Percentiles rank a stretch among this genome's conserved stretches.
These are phyloP conservation scores for Diorhabda carinulata DNA, from an alignment of 1,140 invertebrate species.

Conservation along the genomic window DNA sequence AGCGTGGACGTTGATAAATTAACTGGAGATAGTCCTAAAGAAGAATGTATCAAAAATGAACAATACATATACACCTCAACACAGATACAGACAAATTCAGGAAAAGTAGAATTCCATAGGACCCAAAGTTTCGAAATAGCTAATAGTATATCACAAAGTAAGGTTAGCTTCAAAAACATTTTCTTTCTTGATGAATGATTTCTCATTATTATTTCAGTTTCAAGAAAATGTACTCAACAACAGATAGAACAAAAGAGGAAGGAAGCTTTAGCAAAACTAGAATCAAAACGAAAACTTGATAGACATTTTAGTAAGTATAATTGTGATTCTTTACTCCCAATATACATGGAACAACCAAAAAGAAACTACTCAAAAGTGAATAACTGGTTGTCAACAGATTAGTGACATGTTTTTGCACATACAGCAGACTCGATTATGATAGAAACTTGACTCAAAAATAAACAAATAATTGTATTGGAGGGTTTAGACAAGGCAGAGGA, in stretches of 20 bases:
- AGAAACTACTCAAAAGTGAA: too few relatives aligned
- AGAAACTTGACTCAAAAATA: too few relatives aligned
- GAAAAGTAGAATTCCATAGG: slow-evolving; percentile 34
- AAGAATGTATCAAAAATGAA: neutral
- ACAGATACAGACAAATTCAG: slow-evolving; percentile 8
- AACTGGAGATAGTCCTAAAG: neutral
- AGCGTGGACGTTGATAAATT: slow-evolving; percentile 19
- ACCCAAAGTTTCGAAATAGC: slow-evolving; percentile 37
- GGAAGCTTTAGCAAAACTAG: slow-evolving; percentile 39
- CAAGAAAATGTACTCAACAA: slow-evolving; percentile 19
- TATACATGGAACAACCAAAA: too few relatives aligned
- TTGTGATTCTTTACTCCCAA: too few relatives aligned
- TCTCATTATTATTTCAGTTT: neutral
- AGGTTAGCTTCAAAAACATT: neutral
- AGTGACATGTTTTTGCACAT: too few relatives aligned
- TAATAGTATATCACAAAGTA: neutral
- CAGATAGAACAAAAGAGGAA: slow-evolving; percentile 42
- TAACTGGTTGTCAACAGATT: too few relatives aligned
- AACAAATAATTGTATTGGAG: too few relatives aligned
- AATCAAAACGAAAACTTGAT: slow-evolving; percentile 38
- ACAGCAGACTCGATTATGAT: too few relatives aligned
- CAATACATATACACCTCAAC: too few relatives aligned
- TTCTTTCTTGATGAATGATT: neutral
- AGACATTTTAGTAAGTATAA: neutral
- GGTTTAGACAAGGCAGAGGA: too few relatives aligned